phyloP scores from a whole-genome alignment of 2,888 invertebrate species.

The Selenia dentaria region DNA sequence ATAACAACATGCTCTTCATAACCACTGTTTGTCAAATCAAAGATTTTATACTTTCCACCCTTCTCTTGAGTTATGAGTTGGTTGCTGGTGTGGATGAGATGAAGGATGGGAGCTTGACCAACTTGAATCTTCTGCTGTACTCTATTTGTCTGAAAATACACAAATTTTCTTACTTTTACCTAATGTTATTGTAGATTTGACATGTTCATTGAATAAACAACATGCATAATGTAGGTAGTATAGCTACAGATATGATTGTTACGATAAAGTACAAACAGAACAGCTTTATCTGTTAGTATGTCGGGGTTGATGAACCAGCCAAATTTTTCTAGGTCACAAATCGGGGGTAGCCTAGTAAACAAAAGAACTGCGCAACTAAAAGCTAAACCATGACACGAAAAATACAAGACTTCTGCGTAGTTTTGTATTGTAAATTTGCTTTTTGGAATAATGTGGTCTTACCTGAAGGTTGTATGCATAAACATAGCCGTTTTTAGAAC shows the following conservation, averaged over 20 bases:
- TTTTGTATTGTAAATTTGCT: constrained; percentile 44
- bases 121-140: constrained; percentile 87
- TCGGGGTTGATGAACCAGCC: constrained; percentile 30
- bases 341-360: constrained; percentile 67
- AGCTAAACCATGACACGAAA: constrained; percentile 19
- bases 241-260: constrained; percentile 3
- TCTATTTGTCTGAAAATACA: constrained; percentile 87
- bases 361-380: constrained; percentile 54
- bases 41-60: constrained; percentile 88
- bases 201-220: too few species aligned
- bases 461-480: constrained; percentile 93
- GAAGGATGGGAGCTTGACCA: constrained; percentile 86
- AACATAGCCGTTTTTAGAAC: constrained; percentile 89
- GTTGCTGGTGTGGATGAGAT: constrained; percentile 84
- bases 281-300: constrained; percentile 31
- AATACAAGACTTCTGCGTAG: constrained; percentile 36
- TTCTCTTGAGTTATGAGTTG: constrained; percentile 90
- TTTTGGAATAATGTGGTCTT: constrained; percentile 60
- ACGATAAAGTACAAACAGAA: constrained; percentile 15
- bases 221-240: too few species aligned
- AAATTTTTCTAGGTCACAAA: constrained; percentile 69
- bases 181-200: too few species aligned
- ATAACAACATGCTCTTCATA: constrained; percentile 84
- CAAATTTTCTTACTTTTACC: too few species aligned
- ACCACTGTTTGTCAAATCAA: constrained; percentile 85